Base-by-base conservation (phyloP, 2,797 vertebrate genomes). In the Sciaenops ocellatus region DNA sequence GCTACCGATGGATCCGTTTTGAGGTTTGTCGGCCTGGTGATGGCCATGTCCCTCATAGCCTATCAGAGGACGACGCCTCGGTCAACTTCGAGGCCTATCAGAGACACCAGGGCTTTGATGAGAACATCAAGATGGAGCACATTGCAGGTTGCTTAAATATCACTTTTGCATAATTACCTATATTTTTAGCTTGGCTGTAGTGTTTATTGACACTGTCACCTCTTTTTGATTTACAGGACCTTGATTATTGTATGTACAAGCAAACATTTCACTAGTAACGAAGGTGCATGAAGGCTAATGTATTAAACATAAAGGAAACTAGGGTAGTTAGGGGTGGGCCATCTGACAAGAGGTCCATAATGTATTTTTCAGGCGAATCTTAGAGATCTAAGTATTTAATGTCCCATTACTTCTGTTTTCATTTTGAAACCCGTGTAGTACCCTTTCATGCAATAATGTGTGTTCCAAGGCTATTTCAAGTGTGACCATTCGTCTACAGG, bases 1-100 rank as follows among this genome's bases (percentile, higher is more conserved):
- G 97, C 89, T 98, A 98, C 87, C 95, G 95, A 42, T 98, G 97
- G 97, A 94, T 97, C 63, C 97, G 96, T 52, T 98, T 97, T 73
- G 97, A 98, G 28, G 96, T 97, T 18, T 97, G 96, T 89, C 96
- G 95, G 26, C 86, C 94, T 0, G 93, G 95, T 1, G 96, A 96
- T 0, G 95, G 95, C 13, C 95, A 95, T 22, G 69, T 94, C 0
- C 85, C 96, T 1, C 94, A 95, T 72, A 93, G 93, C 46, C 82
- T 96, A 0, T 94, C 94, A 0, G 96, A 97, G 62, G 95, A 95
- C 2, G 95, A 97, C 0, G 93, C 95, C 4, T 93, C 96, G 0
- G 86, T 96, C 12, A 97, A 95, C 87, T 97, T 96, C 11, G 97
- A 97, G 63, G 95, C 96, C 6, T 97, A 97, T 88, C 95, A 96